Percentiles rank a stretch among this genome's conserved stretches.
These are phyloP conservation scores for Delia radicum DNA, from an alignment of 1,140 invertebrate species.

Conservation along the genomic window DNA sequence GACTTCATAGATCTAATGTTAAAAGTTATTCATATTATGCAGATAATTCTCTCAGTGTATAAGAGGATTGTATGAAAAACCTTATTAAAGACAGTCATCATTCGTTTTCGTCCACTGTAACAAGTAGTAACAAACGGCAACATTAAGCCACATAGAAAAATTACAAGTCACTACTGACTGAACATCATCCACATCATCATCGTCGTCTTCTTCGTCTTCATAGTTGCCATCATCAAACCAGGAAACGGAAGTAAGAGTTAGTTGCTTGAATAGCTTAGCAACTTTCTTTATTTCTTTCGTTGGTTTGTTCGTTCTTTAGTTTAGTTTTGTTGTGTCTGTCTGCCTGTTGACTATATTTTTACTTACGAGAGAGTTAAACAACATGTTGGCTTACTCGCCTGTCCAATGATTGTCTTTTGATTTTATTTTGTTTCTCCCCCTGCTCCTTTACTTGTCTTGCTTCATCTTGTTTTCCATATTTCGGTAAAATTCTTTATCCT, in stretches of 20 bases:
- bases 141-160: not conserved
- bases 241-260: constrained; percentile 17
- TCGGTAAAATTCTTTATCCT: not conserved
- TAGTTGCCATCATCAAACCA: not conserved
- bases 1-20: too few relatives aligned
- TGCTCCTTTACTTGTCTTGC: too few relatives aligned
- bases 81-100: not conserved
- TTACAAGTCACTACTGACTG: constrained; percentile 1
- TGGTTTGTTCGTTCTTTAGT: not conserved
- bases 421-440: not conserved
- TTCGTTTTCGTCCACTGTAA: too few relatives aligned
- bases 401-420: not conserved
- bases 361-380: not conserved
- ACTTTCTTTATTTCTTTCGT: not conserved
- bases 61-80: too few relatives aligned
- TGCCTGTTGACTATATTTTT: too few relatives aligned
- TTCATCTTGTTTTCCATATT: not conserved
- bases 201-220: not conserved
- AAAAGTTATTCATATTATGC: too few relatives aligned
- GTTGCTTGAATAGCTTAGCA: constrained; percentile 14
- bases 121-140: too few relatives aligned
- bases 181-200: not conserved
- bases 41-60: too few relatives aligned
- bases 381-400: not conserved
- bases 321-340: too few relatives aligned